phyloP scores from a whole-genome alignment of 1,140 invertebrate genomes.

The Pseudomyrmex pallidus region DNA sequence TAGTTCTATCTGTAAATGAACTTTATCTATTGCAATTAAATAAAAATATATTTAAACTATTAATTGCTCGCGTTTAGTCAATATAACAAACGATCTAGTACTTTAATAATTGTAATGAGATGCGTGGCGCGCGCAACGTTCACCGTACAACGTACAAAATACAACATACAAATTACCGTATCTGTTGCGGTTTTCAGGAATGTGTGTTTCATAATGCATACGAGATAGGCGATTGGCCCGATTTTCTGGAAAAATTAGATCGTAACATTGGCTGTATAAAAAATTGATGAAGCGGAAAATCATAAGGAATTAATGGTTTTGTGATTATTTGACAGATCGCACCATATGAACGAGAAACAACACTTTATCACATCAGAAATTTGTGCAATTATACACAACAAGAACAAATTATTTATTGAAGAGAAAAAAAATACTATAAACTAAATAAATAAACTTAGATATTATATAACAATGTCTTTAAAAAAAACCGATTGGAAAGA shows the following conservation, averaged over 20 bases:
- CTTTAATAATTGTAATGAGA: constrained; percentile 58
- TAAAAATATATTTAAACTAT: too few relatives aligned
- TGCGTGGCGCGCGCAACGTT: constrained; percentile 38
- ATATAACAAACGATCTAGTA: neutral
- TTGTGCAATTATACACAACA: neutral
- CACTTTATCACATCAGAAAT: neutral
- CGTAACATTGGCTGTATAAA: constrained; percentile 73
- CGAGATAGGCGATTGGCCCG: constrained; percentile 14
- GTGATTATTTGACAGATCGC: constrained; percentile 30
- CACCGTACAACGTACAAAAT: too few relatives aligned
- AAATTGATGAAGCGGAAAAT: constrained; percentile 77
- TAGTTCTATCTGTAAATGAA: too few relatives aligned
- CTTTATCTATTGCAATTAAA: too few relatives aligned
- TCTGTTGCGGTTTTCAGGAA: constrained; percentile 74
- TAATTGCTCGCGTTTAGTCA: too few relatives aligned
- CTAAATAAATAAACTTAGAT: neutral
- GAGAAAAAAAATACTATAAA: neutral
- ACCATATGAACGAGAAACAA: neutral
- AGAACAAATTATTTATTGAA: neutral
- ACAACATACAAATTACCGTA: constrained; percentile 78
- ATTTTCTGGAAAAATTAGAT: constrained; percentile 71
- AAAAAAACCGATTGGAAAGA: too few relatives aligned
- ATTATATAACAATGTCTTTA: neutral
- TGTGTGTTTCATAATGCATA: constrained; percentile 48
- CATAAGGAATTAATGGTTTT: constrained; percentile 73